Evolutionary conservation across 2,797 vertebrate species (phyloP), one percentile per base, ranked within the genome.

Genomic region (Erpetoichthys calabaricus): DNA sequence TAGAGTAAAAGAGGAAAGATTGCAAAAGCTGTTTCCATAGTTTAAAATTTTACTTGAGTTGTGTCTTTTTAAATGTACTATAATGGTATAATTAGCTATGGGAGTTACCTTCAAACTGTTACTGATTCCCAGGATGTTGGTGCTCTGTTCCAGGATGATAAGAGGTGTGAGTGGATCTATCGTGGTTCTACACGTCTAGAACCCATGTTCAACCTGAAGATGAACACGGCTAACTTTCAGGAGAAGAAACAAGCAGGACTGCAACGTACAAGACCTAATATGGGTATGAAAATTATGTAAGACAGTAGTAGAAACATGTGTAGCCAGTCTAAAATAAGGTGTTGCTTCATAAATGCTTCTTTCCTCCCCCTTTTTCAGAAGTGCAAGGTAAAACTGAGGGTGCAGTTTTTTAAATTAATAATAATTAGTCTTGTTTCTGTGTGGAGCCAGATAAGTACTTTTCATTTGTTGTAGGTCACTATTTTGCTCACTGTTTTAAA

Each of bases 181-280:
- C 79, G 96, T 6, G 94, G 96, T 1, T 99, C 95, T 54, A 99
- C 96, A 0, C 86, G 96, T 55, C 76, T 99, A 4, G 95, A 98
- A 73, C 96, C 96, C 10, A 99, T 99, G 96, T 98, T 94, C 75
- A 98, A 94, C 77, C 86, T 98, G 82, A 98, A 97, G 79, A 84
- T 94, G 45, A 93, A 89, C 59, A 86, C 89, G 0, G 94, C 94
- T 47, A 92, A 84, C 72, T 80, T 85, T 3, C 85, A 91, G 52
- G 96, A 97, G 50, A 98, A 96, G 79, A 97, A 97, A 63, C 85
- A 92, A 53, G 87, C 88, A 0, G 94, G 92, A 1, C 91, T 90
- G 56, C 86, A 89, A 56, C 85, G 94, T 66, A 91, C 86, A 3
- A 86, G 95, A 3, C 96, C 96, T 7, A 98, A 93, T 4, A 91